Conservation (phyloP, 2,888 invertebrate genomes). For the Pristionchus japonicus region DNA sequence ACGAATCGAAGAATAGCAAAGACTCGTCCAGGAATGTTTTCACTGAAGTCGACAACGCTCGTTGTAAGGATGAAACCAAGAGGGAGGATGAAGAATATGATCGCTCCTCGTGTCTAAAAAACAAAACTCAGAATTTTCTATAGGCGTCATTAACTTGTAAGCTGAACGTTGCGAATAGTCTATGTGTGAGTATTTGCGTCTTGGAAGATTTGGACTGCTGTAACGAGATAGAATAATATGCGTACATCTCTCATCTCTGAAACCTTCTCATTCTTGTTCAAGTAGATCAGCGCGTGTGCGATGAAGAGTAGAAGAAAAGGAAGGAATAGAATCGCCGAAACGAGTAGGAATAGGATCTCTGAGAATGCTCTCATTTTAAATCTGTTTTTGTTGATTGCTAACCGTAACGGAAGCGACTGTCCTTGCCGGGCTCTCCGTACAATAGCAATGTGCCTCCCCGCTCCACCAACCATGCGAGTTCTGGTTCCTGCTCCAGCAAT, state of each 20-base stretch:
- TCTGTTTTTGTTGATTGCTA: neutral
- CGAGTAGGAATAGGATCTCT: neutral
- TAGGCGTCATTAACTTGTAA: neutral
- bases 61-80: neutral
- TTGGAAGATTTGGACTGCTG: neutral
- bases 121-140: neutral
- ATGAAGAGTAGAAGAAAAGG: neutral
- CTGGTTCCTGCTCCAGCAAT: neutral
- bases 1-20: neutral
- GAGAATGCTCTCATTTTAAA: neutral
- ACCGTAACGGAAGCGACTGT: neutral
- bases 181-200: neutral
- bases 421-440: neutral
- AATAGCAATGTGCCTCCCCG: neutral
- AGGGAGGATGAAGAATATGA: neutral
- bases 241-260: neutral
- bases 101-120: neutral
- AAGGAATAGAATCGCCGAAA: neutral
- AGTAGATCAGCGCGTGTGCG: neutral
- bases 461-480: neutral
- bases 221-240: neutral
- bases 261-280: neutral
- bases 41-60: neutral
- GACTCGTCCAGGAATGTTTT: neutral
- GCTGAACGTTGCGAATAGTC: neutral